Evolutionary conservation across 2,797 vertebrate genomes (phyloP).

Genomic region (Protonibea diacanthus): DNA sequence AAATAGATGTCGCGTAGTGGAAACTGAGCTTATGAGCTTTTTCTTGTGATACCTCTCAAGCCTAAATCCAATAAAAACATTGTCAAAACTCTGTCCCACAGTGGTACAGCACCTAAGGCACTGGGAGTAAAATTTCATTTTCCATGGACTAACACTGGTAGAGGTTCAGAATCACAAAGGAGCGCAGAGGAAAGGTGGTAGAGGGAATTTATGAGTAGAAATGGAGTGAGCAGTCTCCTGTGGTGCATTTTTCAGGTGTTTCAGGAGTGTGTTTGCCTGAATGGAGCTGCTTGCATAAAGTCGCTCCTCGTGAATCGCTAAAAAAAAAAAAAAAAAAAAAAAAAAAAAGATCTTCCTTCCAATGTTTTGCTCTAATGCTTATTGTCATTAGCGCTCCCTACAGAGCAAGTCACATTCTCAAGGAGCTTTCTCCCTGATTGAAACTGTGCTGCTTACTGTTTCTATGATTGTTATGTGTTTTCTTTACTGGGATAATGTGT

Average conservation of each 20-base stretch:
- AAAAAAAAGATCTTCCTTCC: constrained; percentile 20
- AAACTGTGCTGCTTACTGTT: constrained; percentile 30
- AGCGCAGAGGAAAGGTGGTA: constrained; percentile 20
- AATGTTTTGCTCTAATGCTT: constrained; percentile 51
- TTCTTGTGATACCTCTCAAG: constrained; percentile 21
- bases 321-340: constrained; percentile 8
- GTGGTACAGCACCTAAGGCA: constrained; percentile 46
- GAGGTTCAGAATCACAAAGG: constrained; percentile 49
- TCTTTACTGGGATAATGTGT: constrained; percentile 44
- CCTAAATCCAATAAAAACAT: constrained; percentile 55
- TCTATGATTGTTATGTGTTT: constrained; percentile 47
- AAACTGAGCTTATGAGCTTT: constrained; percentile 19
- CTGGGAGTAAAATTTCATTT: constrained; percentile 63
- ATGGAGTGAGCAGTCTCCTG: constrained; percentile 42
- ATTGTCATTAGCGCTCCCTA: constrained; percentile 53
- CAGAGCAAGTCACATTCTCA: constrained; percentile 20
- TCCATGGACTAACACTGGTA: constrained; percentile 24
- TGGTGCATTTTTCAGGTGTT: constrained; percentile 38
- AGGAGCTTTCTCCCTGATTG: constrained; percentile 28
- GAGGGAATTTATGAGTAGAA: constrained; percentile 51
- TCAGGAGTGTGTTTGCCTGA: constrained; percentile 32
- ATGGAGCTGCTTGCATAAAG: constrained; percentile 36
- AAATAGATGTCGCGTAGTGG: constrained; percentile 12
- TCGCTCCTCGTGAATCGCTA: constrained; percentile 43
- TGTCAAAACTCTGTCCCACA: constrained; percentile 40